Base-by-base conservation (phyloP, 1,140 invertebrate genomes). In the Drosophila paulistorum region DNA sequence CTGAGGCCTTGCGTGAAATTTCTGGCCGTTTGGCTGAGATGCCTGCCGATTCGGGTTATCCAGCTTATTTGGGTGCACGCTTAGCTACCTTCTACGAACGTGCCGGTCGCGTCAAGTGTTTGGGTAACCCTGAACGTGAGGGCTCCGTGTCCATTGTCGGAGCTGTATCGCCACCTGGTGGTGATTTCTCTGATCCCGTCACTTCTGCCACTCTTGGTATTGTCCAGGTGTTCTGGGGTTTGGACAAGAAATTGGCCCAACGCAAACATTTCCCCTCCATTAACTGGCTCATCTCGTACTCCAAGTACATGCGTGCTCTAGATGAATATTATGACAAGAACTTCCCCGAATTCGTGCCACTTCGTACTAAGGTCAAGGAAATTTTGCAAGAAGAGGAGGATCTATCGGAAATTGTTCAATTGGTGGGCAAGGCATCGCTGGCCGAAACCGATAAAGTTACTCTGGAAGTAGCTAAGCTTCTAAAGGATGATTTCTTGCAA, bases 171-270 rank as follows among this genome's bases (percentile, higher is more conserved):
- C 99, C 99, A 48, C 99, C 99, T 92, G 99, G 99, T 95, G 99
- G 99, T 95, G 99, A 99, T 93, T 99, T 99, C 94, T 99, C 99
- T 20, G 99, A 99, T 95, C 99, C 99, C 68, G 99, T 99, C n/a
- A 99, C 99, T 2, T 98, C 98, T 0, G 98, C 99, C 61, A 99
- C 99, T 6, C 94, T 99, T 58, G 98, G 98, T 95, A 99, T 99
- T 92, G 99, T 99, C n/a, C 99, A 99, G 94, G 99, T 99, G 92
- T 99, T 99, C 94, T 99, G 99, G 99, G 99, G 99, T 77, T 94
- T 99, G 78, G 99, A 99, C 92, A 99, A 99, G 93, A 99, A 99
- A 93, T 94, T 99, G 45, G 99, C 99, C 1, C 99, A 99, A 93
- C 94, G 99, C 64, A 99, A 99, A 93, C 99, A 99, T 94, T 99